Percentiles rank a stretch among this genome's conserved stretches.
These are phyloP conservation scores for Darevskia nairensis DNA, from an alignment of 2,797 vertebrate species.

Conservation along the genomic window DNA sequence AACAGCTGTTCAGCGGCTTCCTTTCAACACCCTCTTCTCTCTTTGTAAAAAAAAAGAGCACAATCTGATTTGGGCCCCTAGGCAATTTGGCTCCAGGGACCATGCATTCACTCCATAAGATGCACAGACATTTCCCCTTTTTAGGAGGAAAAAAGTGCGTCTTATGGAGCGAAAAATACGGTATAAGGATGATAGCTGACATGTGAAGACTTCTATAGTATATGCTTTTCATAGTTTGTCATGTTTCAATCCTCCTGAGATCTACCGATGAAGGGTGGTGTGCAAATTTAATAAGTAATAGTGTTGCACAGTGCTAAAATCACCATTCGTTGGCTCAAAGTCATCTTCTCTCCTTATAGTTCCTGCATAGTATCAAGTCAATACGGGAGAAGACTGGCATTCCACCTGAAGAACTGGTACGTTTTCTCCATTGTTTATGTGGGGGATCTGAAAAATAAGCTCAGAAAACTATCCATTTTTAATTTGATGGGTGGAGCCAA, in stretches of 20 bases:
- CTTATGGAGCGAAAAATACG: no score
- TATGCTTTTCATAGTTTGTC: not conserved
- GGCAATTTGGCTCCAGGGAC: no score
- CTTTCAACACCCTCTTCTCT: no score
- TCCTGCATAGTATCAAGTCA: slow-evolving; percentile 85
- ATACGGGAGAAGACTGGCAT: slow-evolving; percentile 85
- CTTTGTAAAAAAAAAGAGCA: no score
- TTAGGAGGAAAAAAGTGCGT: no score
- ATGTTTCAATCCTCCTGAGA: not conserved
- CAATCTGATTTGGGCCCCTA: no score
- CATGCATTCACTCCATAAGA: no score
- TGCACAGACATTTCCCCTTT: no score
- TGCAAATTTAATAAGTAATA: not conserved
- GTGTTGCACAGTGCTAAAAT: not conserved
- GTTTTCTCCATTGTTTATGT: slow-evolving; percentile 6
- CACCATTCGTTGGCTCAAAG: slow-evolving; percentile 1
- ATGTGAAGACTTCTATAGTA: not conserved
- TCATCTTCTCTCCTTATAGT: slow-evolving; percentile 77
- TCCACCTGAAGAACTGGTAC: slow-evolving; percentile 91
- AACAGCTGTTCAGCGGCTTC: no score
- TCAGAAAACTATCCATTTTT: accelerated
- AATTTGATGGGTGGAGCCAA: not conserved
- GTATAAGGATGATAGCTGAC: not conserved
- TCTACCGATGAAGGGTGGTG: no score
- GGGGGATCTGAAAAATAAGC: not conserved